Conservation (phyloP, 2,113 vertebrate species). For the Thalassarche chlororhynchos region DNA sequence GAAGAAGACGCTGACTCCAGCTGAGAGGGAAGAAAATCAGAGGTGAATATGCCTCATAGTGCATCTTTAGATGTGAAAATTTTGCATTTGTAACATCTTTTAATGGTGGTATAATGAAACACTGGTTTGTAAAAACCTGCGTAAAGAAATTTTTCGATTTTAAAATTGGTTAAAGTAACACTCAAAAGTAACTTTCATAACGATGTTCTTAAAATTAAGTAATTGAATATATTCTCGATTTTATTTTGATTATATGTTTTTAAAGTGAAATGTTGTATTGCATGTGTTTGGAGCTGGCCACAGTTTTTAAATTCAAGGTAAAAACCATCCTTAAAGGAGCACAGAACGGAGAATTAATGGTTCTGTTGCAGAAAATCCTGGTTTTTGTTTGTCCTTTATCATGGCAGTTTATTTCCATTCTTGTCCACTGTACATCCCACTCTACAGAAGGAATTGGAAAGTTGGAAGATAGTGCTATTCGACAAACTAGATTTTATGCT, state of each 20-base stretch:
- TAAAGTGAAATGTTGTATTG: not conserved
- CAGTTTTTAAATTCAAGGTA: not conserved
- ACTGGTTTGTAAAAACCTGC: not conserved
- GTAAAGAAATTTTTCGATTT: not conserved
- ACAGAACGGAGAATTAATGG: not conserved
- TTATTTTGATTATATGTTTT: not conserved
- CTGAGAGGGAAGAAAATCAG: slow-evolving; percentile 95
- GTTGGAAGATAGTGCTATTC: not conserved
- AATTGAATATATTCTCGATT: not conserved
- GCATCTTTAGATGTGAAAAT: not conserved
- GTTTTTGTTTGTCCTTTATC: not conserved
- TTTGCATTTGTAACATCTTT: not conserved
- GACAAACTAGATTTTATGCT: not conserved
- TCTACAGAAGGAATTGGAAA: not conserved
- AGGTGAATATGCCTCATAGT: slow-evolving; percentile 77
- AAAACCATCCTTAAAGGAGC: not conserved
- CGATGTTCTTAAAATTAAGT: not conserved
- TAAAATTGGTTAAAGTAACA: not conserved
- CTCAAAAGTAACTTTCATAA: not conserved
- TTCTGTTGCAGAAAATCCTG: not conserved
- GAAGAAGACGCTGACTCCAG: slow-evolving; percentile 90
- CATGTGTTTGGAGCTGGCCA: not conserved
- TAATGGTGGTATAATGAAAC: not conserved
- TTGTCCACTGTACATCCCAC: not conserved
- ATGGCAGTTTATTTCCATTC: not conserved